phyloP scores from a whole-genome alignment of 2,888 invertebrate species.

The Prosopocoilus inquinatus region DNA sequence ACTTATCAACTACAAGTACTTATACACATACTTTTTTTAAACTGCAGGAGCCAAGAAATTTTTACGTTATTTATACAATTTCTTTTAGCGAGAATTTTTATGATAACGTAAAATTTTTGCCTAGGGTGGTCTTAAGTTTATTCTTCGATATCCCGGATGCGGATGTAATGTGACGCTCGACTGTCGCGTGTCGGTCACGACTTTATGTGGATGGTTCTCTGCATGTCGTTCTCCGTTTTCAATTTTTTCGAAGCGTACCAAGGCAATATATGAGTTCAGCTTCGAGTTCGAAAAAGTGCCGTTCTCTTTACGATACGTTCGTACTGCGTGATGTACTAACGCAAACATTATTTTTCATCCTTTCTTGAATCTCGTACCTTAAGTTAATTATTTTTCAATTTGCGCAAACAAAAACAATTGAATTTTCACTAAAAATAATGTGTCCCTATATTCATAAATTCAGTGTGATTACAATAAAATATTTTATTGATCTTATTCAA shows the following conservation, averaged over 20 bases:
- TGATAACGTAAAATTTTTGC: too few species aligned
- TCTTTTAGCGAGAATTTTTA: too few species aligned
- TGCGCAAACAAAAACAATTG: too few species aligned
- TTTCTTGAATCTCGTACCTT: slow-evolving; percentile 12
- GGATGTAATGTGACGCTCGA: slow-evolving; percentile 4
- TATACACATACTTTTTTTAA: too few species aligned
- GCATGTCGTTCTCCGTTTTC: slow-evolving; percentile 7
- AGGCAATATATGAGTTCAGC: slow-evolving; percentile 12
- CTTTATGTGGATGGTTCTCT: slow-evolving; percentile 4
- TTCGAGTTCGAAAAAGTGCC: slow-evolving; percentile 10
- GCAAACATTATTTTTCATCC: slow-evolving; percentile 15
- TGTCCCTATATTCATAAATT: too few species aligned
- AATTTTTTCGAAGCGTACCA: slow-evolving; percentile 3
- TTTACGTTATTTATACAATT: too few species aligned
- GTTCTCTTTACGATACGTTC: too few species aligned
- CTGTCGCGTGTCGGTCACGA: slow-evolving; percentile 11
- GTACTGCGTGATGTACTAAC: slow-evolving; percentile 10
- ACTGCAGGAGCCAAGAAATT: too few species aligned
- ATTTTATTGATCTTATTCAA: too few species aligned
- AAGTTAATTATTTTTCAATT: background rate
- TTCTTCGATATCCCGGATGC: slow-evolving; percentile 8
- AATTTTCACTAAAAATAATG: too few species aligned
- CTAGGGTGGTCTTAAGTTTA: background rate
- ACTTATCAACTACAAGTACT: too few species aligned
- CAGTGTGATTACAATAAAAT: too few species aligned